Base-by-base conservation (phyloP, 2,113 vertebrate genomes). In the Platichthys stellatus region DNA sequence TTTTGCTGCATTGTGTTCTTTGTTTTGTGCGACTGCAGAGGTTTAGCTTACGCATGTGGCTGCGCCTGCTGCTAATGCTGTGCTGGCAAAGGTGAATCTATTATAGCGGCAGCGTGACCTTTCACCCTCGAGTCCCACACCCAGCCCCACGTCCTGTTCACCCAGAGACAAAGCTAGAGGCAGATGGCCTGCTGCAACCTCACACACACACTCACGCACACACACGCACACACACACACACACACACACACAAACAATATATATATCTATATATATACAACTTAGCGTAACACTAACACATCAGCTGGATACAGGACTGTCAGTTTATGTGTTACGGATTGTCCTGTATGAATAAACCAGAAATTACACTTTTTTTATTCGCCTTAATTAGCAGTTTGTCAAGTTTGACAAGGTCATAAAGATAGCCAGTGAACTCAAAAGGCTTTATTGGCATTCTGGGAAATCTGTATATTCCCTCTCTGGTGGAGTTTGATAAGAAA, bases 151-250 rank as follows among this genome's bases (percentile, higher is more conserved):
- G 57, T 45, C 57, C 47, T 35, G 26, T 62, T 70, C 73, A 60
- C 77, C 80, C 83, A 70, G 21, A 17, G 68, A 82, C 77, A 90
- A 83, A 88, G 77, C 69, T 57, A 53, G 74, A 61, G 67, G 69
- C 85, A 88, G 89, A 83, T 88, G 89, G 82, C 65, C 31, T 31
- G 18, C 35, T 69, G 54, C 0, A 0, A 60, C 58, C 57, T 71
- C 58, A 75, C 59, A 64, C 53, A 72, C 20, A 74, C 28, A 56
- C 54, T 69, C 10, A 58, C 5, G 7, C 31, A 31, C 31, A 31
- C 26, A 28, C 26, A 28, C 26, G 3, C 26, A 28, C 26, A 28
- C 26, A 28, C 26, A 28, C 26, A 4, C 26, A 26, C 58, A 75
- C 54, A 63, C 53, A 72, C 20, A 74, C 38, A 56, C 54, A 69